A percentile compares a stretch with the other conserved stretches of the same genome.
These are phyloP conservation scores for Camponotus pennsylvanicus DNA, from an alignment of 1,140 invertebrate species.

Conservation along the genomic window DNA sequence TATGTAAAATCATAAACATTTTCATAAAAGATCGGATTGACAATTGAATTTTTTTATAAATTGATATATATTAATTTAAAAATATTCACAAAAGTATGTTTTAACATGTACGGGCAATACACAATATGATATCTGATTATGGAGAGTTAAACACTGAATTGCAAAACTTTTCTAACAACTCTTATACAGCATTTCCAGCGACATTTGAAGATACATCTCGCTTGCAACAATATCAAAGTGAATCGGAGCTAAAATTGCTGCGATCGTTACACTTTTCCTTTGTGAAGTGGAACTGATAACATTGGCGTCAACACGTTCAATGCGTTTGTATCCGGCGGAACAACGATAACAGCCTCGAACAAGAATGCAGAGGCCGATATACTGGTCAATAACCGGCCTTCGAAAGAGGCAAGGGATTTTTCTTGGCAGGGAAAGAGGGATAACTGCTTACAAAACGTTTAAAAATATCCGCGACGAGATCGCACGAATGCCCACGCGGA, in stretches of 20 bases:
- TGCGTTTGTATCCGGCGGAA: constrained; percentile 20
- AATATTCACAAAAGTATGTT: not conserved
- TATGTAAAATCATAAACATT: no score
- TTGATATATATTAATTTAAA: not conserved
- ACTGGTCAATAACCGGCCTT: constrained; percentile 76
- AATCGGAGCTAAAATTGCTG: constrained; percentile 9
- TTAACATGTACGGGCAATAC: no score
- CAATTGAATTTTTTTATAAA: no score
- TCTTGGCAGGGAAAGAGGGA: not conserved
- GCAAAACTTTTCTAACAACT: constrained; percentile 4
- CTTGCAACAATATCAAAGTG: constrained; percentile 45
- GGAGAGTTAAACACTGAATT: not conserved
- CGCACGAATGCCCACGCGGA: constrained; percentile 58
- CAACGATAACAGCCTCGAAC: constrained; percentile 33
- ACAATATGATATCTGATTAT: no score
- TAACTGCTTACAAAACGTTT: constrained; percentile 69
- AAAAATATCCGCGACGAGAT: constrained; percentile 69
- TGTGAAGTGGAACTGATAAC: constrained; percentile 5
- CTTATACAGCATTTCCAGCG: not conserved
- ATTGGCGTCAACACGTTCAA: constrained; percentile 2
- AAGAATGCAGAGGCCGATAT: constrained; percentile 63
- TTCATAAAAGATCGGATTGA: no score
- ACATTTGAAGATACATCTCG: not conserved
- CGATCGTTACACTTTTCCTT: constrained; percentile 48
- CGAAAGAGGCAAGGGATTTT: constrained; percentile 45